A percentile compares a stretch with the other conserved stretches of the same genome.
Evolutionary conservation across 2,113 vertebrate genomes (phyloP).

Genomic region (Baryphthengus martii): DNA sequence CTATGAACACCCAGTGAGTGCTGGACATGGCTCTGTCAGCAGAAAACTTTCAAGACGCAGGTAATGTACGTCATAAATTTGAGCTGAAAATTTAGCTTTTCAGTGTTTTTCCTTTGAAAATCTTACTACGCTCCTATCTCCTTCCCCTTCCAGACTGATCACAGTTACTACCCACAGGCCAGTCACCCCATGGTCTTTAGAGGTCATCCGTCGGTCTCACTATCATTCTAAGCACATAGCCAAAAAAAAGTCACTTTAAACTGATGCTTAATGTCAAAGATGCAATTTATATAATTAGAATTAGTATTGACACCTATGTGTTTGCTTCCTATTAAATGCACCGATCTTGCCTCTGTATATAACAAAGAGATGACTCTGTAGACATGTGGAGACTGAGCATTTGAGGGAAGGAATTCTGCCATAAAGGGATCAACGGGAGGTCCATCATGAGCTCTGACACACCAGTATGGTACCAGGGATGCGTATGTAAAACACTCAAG

Average conservation of each 20-base stretch:
- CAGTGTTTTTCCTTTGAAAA: constrained; percentile 24
- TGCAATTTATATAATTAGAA: neutral
- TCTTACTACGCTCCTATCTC: neutral
- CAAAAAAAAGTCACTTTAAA: neutral
- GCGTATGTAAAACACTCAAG: neutral
- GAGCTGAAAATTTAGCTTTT: neutral
- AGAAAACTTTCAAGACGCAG: constrained; percentile 14
- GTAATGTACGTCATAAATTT: constrained; percentile 10
- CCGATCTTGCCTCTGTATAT: neutral
- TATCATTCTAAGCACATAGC: neutral
- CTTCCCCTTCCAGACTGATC: constrained; percentile 7
- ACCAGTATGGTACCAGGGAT: neutral
- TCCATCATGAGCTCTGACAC: neutral
- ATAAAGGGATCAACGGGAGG: neutral
- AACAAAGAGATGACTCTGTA: neutral
- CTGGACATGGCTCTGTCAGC: neutral
- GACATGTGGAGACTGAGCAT: neutral
- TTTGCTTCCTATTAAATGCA: neutral
- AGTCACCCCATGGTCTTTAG: neutral
- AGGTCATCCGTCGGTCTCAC: neutral
- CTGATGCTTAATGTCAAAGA: neutral
- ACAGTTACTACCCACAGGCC: neutral
- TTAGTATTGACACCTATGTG: neutral
- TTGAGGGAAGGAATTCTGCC: neutral
- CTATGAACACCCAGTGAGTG: neutral